A percentile compares a stretch with the other conserved stretches of the same genome.
Evolutionary conservation across 2,888 invertebrate species (phyloP).

Genomic region (Zeuzera pyrina): DNA sequence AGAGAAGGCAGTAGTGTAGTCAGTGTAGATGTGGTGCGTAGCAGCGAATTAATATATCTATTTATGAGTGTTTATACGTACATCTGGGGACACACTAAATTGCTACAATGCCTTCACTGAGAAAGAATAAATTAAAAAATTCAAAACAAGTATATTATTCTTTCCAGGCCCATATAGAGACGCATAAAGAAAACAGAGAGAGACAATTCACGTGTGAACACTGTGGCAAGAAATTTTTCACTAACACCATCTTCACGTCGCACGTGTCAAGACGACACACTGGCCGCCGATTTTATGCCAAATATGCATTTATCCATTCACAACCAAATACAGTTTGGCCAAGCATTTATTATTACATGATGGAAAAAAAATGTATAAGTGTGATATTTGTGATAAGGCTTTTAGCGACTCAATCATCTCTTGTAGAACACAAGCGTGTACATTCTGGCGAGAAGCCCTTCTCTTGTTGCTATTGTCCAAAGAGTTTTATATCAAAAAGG

Average conservation of each 20-base stretch:
- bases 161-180: constrained; percentile 48
- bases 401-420: constrained; percentile 37
- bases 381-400: constrained; percentile 52
- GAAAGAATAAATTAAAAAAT: too few species aligned
- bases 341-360: constrained; percentile 55
- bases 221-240: constrained; percentile 59
- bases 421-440: constrained; percentile 52
- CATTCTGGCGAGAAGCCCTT: constrained; percentile 58
- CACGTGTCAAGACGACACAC: constrained; percentile 46
- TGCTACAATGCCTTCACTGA: too few species aligned
- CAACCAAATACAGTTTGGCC: constrained; percentile 49
- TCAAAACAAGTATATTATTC: not conserved
- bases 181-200: constrained; percentile 51
- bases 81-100: too few species aligned
- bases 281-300: constrained; percentile 47
- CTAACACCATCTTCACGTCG: constrained; percentile 36
- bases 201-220: constrained; percentile 47
- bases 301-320: constrained; percentile 49
- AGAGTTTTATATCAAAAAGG: constrained; percentile 49
- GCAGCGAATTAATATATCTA: too few species aligned
- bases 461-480: constrained; percentile 41
- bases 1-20: too few species aligned
- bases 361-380: constrained; percentile 47
- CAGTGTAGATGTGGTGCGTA: too few species aligned
- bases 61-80: too few species aligned